phyloP scores from a whole-genome alignment of 2,113 vertebrate genomes.

The Sardina pilchardus region DNA sequence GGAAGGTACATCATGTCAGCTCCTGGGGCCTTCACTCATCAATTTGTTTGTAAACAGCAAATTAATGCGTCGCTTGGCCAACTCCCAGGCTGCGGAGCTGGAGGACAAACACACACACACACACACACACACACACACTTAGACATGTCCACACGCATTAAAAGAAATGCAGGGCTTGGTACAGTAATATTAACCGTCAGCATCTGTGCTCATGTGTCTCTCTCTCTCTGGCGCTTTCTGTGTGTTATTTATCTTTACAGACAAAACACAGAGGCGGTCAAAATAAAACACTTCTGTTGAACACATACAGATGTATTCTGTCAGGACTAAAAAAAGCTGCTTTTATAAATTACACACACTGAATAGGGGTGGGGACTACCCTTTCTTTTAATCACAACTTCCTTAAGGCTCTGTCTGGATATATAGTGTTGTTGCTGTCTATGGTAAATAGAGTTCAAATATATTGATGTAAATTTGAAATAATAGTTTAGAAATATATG shows the following conservation, averaged over 20 bases:
- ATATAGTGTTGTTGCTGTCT: not conserved
- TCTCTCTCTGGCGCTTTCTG: not conserved
- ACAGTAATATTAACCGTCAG: not conserved
- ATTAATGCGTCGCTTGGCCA: conserved; percentile 71
- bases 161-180: not conserved
- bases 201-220: not conserved
- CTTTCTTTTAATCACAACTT: not conserved
- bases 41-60: conserved; percentile 77
- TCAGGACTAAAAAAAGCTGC: not conserved
- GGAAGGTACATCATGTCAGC: conserved; percentile 64
- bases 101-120: conserved; percentile 36
- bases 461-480: not conserved
- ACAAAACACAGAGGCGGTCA: not conserved
- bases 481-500: not conserved
- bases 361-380: not conserved
- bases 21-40: conserved; percentile 71
- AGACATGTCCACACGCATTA: not conserved
- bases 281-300: not conserved
- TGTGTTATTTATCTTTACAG: not conserved
- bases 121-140: conserved; percentile 21
- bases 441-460: not conserved
- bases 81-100: conserved; percentile 55
- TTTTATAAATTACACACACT: not conserved
- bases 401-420: not conserved
- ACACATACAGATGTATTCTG: not conserved